Conservation (phyloP, 92 coral and sea anemone genomes). For the Bergia sp. region DNA sequence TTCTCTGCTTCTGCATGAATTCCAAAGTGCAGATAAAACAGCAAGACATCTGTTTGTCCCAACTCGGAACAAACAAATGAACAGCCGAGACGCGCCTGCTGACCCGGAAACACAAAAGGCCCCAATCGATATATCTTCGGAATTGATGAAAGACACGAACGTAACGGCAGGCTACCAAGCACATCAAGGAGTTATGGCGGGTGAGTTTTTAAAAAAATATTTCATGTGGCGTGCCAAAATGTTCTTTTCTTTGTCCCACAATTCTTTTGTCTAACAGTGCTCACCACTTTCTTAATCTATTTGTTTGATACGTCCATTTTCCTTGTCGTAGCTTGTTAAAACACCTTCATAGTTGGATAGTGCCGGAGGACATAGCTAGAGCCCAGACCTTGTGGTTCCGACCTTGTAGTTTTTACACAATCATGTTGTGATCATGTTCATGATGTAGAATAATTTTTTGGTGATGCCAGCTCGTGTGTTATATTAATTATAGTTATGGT, state of each 20-base stretch:
- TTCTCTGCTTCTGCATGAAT: not conserved
- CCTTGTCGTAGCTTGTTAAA: too few species aligned
- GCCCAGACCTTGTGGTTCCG: too few species aligned
- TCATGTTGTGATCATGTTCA: too few species aligned
- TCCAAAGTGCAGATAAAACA: conserved; percentile 20
- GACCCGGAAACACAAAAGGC: conserved; percentile 5
- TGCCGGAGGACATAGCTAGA: too few species aligned
- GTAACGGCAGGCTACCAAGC: conserved; percentile 4
- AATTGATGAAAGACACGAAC: not conserved
- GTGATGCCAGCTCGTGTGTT: too few species aligned
- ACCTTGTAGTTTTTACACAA: too few species aligned
- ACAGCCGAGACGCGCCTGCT: conserved; percentile 36
- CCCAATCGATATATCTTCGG: conserved; percentile 8
- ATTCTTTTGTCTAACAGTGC: not conserved
- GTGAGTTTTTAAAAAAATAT: conserved; percentile 5
- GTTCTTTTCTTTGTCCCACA: not conserved
- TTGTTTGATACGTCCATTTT: too few species aligned
- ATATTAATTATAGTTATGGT: too few species aligned
- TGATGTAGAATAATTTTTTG: too few species aligned
- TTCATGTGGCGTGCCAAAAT: not conserved
- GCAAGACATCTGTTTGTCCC: conserved; percentile 15
- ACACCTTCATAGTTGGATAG: too few species aligned
- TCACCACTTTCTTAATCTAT: not conserved
- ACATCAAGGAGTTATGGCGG: conserved; percentile 27
- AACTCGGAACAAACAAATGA: conserved; percentile 16